Evolutionary conservation across 2,888 invertebrate genomes (phyloP).

Genomic region (Tenthredo scrophulariae): DNA sequence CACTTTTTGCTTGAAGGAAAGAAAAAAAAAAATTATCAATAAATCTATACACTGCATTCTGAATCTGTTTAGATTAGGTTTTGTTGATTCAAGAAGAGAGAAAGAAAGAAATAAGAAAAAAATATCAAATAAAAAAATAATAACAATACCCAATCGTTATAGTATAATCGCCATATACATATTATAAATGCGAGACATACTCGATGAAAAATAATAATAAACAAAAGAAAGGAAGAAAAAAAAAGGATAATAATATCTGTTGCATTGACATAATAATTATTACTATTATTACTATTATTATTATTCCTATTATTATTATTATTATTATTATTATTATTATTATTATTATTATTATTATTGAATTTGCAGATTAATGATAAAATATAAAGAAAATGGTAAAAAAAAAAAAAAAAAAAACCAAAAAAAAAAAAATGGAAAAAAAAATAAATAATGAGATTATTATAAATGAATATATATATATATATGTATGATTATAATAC

Average conservation of each 20-base stretch:
- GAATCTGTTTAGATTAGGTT: conserved; percentile 58
- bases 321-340: conserved; percentile 58
- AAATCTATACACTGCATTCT: conserved; percentile 59
- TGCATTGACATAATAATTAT: conserved; percentile 14
- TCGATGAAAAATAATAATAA: neutral
- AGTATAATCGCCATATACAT: conserved; percentile 25
- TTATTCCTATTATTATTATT: conserved; percentile 12
- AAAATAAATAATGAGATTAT: conserved; percentile 50
- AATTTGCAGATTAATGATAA: conserved; percentile 57
- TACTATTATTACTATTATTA: neutral
- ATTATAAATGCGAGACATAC: conserved; percentile 18
- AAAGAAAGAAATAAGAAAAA: conserved; percentile 15
- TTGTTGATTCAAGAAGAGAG: conserved; percentile 51
- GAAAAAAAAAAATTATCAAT: conserved; percentile 50
- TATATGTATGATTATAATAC: conserved; percentile 67
- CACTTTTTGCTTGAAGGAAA: neutral
- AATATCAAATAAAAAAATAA: neutral
- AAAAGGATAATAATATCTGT: neutral
- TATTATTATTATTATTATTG: too few species aligned
- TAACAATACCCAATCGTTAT: neutral
- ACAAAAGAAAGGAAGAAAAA: conserved; percentile 24
- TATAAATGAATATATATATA: conserved; percentile 64
- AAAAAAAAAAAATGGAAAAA: neutral
- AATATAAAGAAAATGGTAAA: neutral
- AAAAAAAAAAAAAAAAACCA: neutral